phyloP scores from a whole-genome alignment of 2,113 vertebrate genomes.

The Piaya cayana region DNA sequence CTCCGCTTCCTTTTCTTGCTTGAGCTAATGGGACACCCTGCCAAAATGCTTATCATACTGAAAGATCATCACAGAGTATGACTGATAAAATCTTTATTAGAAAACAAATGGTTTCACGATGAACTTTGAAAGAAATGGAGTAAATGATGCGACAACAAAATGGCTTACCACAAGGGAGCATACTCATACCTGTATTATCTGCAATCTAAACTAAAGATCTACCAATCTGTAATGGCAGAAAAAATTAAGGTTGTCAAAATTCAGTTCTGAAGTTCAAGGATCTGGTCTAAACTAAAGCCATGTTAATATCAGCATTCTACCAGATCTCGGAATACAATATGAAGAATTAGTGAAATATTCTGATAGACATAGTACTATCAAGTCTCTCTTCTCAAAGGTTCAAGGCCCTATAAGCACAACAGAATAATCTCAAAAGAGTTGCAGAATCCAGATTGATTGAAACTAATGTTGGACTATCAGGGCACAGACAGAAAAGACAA shows the following conservation, averaged over 20 bases:
- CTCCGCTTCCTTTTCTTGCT: constrained; percentile 24
- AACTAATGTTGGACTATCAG: not conserved
- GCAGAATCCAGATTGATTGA: not conserved
- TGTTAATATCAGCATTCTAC: not conserved
- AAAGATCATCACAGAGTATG: constrained; percentile 38
- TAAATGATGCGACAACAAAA: constrained; percentile 41
- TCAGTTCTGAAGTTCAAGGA: not conserved
- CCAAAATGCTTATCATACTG: constrained; percentile 7
- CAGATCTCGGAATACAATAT: not conserved
- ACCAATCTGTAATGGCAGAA: not conserved
- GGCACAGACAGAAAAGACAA: constrained; percentile 12
- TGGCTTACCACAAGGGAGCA: constrained; percentile 72
- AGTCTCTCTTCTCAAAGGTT: not conserved
- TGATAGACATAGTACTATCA: not conserved
- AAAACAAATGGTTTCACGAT: constrained; percentile 41
- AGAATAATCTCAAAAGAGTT: not conserved
- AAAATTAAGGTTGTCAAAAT: not conserved
- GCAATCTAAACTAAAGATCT: not conserved
- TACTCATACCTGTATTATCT: constrained; percentile 64
- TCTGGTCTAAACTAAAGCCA: not conserved
- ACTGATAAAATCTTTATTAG: constrained; percentile 63
- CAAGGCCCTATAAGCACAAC: not conserved
- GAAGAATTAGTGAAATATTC: not conserved
- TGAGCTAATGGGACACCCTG: not conserved
- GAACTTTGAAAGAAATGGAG: constrained; percentile 44